Percentiles rank a stretch among this genome's conserved stretches.
These are phyloP conservation scores for Scomberomorus guttatus DNA, from an alignment of 2,797 vertebrate genomes.

Conservation along the genomic window DNA sequence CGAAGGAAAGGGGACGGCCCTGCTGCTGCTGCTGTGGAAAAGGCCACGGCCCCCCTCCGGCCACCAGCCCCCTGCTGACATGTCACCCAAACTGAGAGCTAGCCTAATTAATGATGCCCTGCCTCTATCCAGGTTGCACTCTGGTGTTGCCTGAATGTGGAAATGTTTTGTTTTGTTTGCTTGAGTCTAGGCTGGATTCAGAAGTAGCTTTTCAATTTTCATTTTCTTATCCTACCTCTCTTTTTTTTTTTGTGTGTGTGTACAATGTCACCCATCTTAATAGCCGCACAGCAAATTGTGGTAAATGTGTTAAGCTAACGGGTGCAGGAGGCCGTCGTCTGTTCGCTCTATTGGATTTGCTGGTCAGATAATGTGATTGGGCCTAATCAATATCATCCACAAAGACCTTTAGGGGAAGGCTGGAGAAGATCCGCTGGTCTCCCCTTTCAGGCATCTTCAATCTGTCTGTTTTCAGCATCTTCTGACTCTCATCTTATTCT, in stretches of 20 bases:
- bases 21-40: conserved; percentile 70
- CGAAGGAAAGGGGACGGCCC: conserved; percentile 61
- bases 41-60: conserved; percentile 78
- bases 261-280: conserved; percentile 66
- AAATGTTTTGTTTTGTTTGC: conserved; percentile 23
- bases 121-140: conserved; percentile 45
- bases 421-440: conserved; percentile 69
- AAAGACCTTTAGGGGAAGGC: conserved; percentile 82
- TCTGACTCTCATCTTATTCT: conserved; percentile 30
- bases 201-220: conserved; percentile 11
- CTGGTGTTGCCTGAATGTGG: conserved; percentile 19
- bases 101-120: conserved; percentile 70
- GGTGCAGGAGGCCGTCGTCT: conserved; percentile 76
- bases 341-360: conserved; percentile 85
- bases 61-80: conserved; percentile 62
- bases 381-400: conserved; percentile 85
- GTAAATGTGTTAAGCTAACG: conserved; percentile 82
- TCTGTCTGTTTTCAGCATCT: conserved; percentile 45
- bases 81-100: conserved; percentile 72
- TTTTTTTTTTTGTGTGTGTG: conserved; percentile 4
- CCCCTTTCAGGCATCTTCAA: conserved; percentile 57
- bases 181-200: conserved; percentile 25
- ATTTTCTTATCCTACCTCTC: not conserved
- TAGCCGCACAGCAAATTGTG: conserved; percentile 79
- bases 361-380: conserved; percentile 86